Base-by-base conservation (phyloP, 2,797 vertebrate species). In the Cercopithecus mitis region DNA sequence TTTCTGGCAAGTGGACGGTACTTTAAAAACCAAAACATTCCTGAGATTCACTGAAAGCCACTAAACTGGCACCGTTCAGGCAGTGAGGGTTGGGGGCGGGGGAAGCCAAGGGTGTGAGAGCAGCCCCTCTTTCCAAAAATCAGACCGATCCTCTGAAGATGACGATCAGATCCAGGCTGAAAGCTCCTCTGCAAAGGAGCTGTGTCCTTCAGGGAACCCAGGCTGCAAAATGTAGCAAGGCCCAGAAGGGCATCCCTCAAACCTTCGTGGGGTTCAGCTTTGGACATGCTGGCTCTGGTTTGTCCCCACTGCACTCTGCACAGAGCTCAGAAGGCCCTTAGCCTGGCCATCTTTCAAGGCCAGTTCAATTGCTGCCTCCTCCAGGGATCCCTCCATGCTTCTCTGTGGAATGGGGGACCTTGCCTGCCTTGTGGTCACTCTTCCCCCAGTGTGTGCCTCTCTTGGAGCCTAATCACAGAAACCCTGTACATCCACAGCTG, bases 11-110 rank as follows among this genome's bases (percentile, higher is more conserved):
- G 57, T 6, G 75, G 73, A 73, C 39, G 2, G 36, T 7, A 13
- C 58, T 82, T 88, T 8, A 50, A 88, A 97, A 85, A 47, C 55
- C 81, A 45, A 36, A 73, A 76, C 88, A 70, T 94, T 96, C 82
- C 91, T 43, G 82, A 25, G 82, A 55, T 77, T 43, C 15, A 5
- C 1, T 0, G 50, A 33, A 47, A 67, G 47, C 90, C 92, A 9
- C 19, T 39, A 22, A 30, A 5, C 41, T 36, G 75, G 70, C 52
- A 24, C 70, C 27, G 6, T 4, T 33, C 55, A 39, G 50, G 25
- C 30, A 17, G 45, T 0, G 15, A 72, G 75, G 7, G 52, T 55
- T 20, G 20, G 19, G 19, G 4, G 1, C 2, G 1, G n/a, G 17
- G 36, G 5, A 82, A 45, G 67, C 33, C 0, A 2, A 20, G 14